phyloP scores from a whole-genome alignment of 1,140 invertebrate species.

The Drosophila littoralis region DNA sequence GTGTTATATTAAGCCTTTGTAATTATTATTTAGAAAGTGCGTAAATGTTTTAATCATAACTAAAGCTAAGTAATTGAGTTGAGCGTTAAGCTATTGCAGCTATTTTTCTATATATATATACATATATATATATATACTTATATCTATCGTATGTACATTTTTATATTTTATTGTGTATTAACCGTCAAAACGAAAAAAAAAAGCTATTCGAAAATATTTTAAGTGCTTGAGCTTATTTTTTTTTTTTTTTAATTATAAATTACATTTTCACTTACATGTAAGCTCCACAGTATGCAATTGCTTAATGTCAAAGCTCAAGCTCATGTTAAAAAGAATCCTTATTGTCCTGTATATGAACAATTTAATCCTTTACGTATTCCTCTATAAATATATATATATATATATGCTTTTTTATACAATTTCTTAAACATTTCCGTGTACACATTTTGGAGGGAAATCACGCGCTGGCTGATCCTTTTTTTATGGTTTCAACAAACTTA shows the following conservation, averaged over 20 bases:
- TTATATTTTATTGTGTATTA: constrained; percentile 13
- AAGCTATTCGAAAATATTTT: constrained; percentile 1
- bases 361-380: constrained; percentile 36
- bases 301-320: constrained; percentile 24
- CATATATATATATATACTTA: constrained; percentile 7
- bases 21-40: constrained; percentile 12
- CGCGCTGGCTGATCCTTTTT: too few species aligned
- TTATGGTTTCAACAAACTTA: too few species aligned
- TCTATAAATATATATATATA: constrained; percentile 37
- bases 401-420: constrained; percentile 46
- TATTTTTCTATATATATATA: constrained; percentile 2
- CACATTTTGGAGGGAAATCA: neutral
- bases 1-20: constrained; percentile 24
- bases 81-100: constrained; percentile 20
- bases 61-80: constrained; percentile 16
- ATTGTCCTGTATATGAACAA: constrained; percentile 39
- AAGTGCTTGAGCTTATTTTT: neutral
- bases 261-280: constrained; percentile 20
- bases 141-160: constrained; percentile 21
- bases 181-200: neutral
- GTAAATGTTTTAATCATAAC: constrained; percentile 9
- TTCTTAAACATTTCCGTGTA: constrained; percentile 17
- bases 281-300: constrained; percentile 20
- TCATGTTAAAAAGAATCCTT: constrained; percentile 29
- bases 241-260: constrained; percentile 1